phyloP scores from a whole-genome alignment of 2,888 invertebrate genomes.

The Serripes groenlandicus region DNA sequence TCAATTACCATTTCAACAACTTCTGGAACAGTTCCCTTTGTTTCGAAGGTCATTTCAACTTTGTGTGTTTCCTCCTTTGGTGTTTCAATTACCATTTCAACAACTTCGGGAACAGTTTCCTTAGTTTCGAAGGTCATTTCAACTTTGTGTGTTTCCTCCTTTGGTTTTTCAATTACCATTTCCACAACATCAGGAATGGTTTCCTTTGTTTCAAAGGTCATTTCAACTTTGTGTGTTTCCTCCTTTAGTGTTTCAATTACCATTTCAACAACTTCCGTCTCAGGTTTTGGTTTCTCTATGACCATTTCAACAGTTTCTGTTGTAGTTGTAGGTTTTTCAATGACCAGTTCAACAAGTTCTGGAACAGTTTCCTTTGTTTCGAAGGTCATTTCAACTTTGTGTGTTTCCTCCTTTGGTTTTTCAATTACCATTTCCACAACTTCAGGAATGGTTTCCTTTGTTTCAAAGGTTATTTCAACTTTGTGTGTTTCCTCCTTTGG shows the following conservation, averaged over 20 bases:
- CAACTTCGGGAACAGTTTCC: conserved; percentile 29
- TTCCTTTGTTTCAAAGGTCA: conserved; percentile 33
- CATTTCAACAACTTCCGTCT: background rate
- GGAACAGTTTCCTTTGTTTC: conserved; percentile 7
- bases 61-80: conserved; percentile 11
- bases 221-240: background rate
- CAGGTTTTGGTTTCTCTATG: background rate
- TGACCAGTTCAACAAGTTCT: conserved; percentile 1
- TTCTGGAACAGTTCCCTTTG: background rate
- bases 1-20: conserved; percentile 32
- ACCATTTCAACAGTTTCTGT: background rate
- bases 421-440: conserved; percentile 7
- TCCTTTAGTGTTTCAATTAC: background rate
- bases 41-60: conserved; percentile 34
- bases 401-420: background rate
- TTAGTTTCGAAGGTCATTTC: conserved; percentile 34
- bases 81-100: conserved; percentile 40
- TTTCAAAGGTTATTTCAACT: conserved; percentile 28
- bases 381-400: conserved; percentile 21
- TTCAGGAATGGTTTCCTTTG: background rate
- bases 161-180: conserved; percentile 38
- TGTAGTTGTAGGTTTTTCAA: background rate
- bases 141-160: conserved; percentile 50
- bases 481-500: conserved; percentile 2
- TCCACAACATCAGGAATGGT: conserved; percentile 53